phyloP scores from a whole-genome alignment of 2,888 invertebrate genomes.

The Drosophila limbata region DNA sequence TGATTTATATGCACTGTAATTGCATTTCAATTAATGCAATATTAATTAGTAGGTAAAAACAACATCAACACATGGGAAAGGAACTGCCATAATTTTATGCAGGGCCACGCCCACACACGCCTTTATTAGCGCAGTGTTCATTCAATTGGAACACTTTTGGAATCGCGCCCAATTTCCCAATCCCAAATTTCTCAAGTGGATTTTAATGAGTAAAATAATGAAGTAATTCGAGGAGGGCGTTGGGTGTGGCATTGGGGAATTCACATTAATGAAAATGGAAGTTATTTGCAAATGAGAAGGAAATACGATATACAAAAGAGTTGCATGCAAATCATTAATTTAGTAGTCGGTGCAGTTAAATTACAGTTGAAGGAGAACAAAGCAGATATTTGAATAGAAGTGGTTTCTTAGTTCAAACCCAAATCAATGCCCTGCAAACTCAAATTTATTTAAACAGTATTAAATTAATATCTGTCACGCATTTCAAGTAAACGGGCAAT shows the following conservation, averaged over 20 bases:
- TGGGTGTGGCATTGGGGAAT: conserved; percentile 1
- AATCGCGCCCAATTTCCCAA: conserved; percentile 35
- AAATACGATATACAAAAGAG: conserved; percentile 1
- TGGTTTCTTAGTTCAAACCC: not conserved
- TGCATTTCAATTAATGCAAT: conserved; percentile 68
- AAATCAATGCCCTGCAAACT: not conserved
- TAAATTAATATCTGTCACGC: not conserved
- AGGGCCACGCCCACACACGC: conserved; percentile 38
- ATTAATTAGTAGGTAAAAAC: conserved; percentile 60
- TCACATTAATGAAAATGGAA: not conserved
- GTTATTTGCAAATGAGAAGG: not conserved
- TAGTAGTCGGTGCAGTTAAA: not conserved
- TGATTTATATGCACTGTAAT: conserved; percentile 51
- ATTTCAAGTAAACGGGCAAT: not conserved
- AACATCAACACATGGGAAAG: conserved; percentile 7
- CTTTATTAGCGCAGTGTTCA: conserved; percentile 49
- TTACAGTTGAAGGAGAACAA: not conserved
- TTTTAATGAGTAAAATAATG: conserved; percentile 21
- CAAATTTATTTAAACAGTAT: not conserved
- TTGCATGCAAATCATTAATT: not conserved
- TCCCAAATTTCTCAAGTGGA: conserved; percentile 8
- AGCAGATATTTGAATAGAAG: not conserved
- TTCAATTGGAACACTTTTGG: conserved; percentile 58
- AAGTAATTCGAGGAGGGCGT: not conserved
- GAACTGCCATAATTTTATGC: conserved; percentile 30